Conservation (phyloP, 2,797 vertebrate species). For the Semotilus atromaculatus region DNA sequence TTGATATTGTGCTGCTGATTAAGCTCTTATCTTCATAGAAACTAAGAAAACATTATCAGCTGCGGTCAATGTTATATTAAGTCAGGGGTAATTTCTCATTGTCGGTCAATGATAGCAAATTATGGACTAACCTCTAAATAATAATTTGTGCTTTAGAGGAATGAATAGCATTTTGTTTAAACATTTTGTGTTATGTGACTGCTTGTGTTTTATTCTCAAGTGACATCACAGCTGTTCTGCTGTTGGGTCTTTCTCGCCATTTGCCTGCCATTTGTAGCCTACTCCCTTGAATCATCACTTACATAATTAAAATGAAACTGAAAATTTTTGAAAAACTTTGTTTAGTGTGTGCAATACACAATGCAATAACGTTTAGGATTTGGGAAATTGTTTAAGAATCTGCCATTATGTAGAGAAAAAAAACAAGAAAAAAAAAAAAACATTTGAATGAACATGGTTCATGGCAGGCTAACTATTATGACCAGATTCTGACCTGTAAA, state of each 20-base stretch:
- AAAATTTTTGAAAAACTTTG: background rate
- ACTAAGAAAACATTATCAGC: constrained; percentile 5
- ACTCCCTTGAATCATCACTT: background rate
- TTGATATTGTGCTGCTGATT: background rate
- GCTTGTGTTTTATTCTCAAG: constrained; percentile 4
- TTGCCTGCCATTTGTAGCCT: too few species aligned
- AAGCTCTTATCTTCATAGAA: background rate
- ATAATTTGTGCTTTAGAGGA: background rate
- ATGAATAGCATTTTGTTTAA: background rate
- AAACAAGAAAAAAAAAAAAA: too few species aligned
- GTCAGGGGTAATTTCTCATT: background rate
- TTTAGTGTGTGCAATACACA: background rate
- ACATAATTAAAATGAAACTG: background rate
- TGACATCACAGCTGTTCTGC: constrained; percentile 26
- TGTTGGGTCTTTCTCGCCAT: constrained; percentile 11
- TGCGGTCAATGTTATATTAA: background rate
- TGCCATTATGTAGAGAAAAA: too few species aligned
- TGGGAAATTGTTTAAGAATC: too few species aligned
- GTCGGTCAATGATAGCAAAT: background rate
- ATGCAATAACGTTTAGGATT: too few species aligned
- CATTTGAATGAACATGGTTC: too few species aligned
- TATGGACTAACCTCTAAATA: background rate
- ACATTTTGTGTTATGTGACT: background rate
- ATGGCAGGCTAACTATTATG: too few species aligned
- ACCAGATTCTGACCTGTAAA: too few species aligned